These are phyloP conservation scores for Aphrophora alni DNA, from an alignment of 2,888 invertebrate species.

Conservation along the genomic window DNA sequence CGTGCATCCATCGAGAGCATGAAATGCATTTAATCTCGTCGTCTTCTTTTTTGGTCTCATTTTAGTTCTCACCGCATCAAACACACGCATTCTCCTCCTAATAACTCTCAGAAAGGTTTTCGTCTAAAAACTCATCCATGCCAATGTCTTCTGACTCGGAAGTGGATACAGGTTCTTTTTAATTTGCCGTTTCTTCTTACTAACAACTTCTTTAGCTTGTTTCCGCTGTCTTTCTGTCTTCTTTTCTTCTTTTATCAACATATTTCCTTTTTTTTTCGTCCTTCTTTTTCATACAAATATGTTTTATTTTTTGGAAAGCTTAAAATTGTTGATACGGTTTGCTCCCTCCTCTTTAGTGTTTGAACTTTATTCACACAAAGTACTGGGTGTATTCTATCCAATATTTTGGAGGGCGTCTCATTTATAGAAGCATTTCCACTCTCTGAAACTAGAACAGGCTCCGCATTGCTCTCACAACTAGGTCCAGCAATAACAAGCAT, in stretches of 20 bases:
- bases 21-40: slow-evolving; percentile 21
- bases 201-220: background rate
- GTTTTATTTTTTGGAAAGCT: slow-evolving; percentile 20
- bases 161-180: background rate
- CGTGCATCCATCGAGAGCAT: slow-evolving; percentile 28
- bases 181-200: background rate
- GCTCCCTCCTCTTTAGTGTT: background rate
- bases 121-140: background rate
- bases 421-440: background rate
- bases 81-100: slow-evolving; percentile 10
- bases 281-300: background rate
- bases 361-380: background rate
- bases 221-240: background rate
- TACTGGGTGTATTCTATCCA: background rate
- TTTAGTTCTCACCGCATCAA: slow-evolving; percentile 18
- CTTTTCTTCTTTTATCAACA: slow-evolving; percentile 7
- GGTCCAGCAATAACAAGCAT: background rate
- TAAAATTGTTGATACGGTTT: slow-evolving; percentile 15
- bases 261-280: slow-evolving; percentile 7
- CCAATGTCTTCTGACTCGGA: background rate
- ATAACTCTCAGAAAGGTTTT: background rate
- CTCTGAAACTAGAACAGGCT: background rate
- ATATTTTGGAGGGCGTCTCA: slow-evolving; percentile 20
- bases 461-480: background rate
- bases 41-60: slow-evolving; percentile 7